Evolutionary conservation across 2,113 vertebrate genomes (phyloP).

Genomic region (Puffinus mauretanicus): DNA sequence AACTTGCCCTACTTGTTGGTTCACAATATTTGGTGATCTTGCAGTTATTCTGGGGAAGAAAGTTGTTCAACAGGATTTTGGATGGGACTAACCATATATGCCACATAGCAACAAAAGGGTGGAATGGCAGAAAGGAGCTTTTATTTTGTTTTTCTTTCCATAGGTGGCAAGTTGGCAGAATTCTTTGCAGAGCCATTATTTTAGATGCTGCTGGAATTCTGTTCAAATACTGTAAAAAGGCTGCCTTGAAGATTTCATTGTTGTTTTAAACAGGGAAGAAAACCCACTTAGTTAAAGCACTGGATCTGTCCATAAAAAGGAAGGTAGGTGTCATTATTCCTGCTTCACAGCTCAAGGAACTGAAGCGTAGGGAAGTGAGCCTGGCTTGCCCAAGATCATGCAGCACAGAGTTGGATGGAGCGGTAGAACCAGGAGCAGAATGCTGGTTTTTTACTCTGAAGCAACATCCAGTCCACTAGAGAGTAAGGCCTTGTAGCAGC

Average conservation of each 20-base stretch:
- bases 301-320: background rate
- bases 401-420: background rate
- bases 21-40: background rate
- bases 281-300: background rate
- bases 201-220: background rate
- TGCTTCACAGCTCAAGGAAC: background rate
- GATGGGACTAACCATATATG: background rate
- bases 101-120: background rate
- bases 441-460: background rate
- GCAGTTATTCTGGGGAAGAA: background rate
- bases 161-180: background rate
- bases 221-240: background rate
- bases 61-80: background rate
- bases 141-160: background rate
- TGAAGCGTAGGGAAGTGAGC: background rate
- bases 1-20: background rate
- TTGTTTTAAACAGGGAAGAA: background rate
- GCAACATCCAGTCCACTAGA: background rate
- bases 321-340: background rate
- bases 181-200: background rate
- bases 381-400: background rate
- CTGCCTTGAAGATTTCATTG: background rate
- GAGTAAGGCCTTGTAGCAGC: background rate
- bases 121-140: background rate
- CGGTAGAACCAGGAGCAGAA: background rate